Percentiles rank a stretch among this genome's conserved stretches.
Evolutionary conservation across 2,797 vertebrate genomes (phyloP).

Genomic region (Pelochelys cantorii): DNA sequence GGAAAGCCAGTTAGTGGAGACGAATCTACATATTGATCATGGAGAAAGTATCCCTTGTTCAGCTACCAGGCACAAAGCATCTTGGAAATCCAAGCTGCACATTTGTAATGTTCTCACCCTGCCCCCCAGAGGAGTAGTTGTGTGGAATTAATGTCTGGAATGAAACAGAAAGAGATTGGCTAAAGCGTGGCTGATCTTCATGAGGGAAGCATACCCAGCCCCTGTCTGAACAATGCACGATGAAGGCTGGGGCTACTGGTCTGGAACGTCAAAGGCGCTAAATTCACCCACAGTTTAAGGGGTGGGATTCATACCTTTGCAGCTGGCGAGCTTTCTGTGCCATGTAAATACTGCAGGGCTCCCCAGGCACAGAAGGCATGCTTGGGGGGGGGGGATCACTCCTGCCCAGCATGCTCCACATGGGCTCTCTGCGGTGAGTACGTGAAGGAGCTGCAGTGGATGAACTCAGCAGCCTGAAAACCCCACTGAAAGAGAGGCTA

Average conservation of each 20-base stretch:
- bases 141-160: background rate
- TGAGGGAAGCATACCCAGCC: background rate
- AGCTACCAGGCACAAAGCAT: conserved; percentile 21
- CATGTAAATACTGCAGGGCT: background rate
- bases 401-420: background rate
- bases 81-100: background rate
- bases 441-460: accelerated
- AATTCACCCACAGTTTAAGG: background rate
- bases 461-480: background rate
- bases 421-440: accelerated
- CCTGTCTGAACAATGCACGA: background rate
- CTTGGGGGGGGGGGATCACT: background rate
- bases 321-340: accelerated
- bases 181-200: background rate
- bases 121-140: background rate
- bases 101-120: background rate
- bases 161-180: background rate
- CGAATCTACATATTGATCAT: conserved; percentile 77
- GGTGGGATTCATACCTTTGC: background rate
- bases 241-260: background rate
- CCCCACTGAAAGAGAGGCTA: background rate
- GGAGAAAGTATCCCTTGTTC: conserved; percentile 57
- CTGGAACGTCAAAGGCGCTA: too few relatives aligned
- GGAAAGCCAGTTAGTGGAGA: conserved; percentile 76
- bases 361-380: background rate